Base-by-base conservation (phyloP, 2,797 vertebrate species). In the Cyprinella venusta region DNA sequence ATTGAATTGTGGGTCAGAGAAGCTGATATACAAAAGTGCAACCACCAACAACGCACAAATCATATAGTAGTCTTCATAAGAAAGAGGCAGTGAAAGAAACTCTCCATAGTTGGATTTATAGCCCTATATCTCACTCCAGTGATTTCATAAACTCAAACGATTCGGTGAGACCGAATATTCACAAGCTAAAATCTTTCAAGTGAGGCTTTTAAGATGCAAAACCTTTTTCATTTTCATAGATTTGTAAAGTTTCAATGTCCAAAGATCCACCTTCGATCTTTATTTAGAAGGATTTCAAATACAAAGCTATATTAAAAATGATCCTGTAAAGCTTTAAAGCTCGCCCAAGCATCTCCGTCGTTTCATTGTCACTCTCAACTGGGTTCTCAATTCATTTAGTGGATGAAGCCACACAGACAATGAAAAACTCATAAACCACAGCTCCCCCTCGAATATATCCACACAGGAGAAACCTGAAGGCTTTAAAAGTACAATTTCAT, bases 401-500 rank as follows among this genome's bases (percentile, higher is more conserved):
- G 90, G 89, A 94, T 94, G 92, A 90, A 87, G 56, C 75, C 70
- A 69, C 87, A 85, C 81, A 87, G 89, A 88, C 89, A 91, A 86
- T 76, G 80, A 88, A 90, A 90, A 89, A 91, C 92, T 91, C 91
- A 91, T 94, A 94, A 94, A 95, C 86, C 24, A 76, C 48, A 79
- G 71, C 88, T 76, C 83, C 67, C 68, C 81, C 70, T 69, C 86
- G 83, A 82, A 82, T 68, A 84, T 75, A 63, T 56, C 81, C 82
- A 84, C 68, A 63, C 83, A 85, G 67, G 67, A 52, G 69, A 89
- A 90, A 90, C 76, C 87, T 80, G 88, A 90, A 80, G 88, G 71
- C 84, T 93, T 94, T 94, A 94, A 91, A 90, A 87, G 90, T 91
- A 92, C 90, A 91, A 92, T 94, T 93, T 94, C 88, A 94, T 94